Evolutionary conservation across 2,113 vertebrate genomes (phyloP), one percentile per base, ranked within the genome.

Genomic region (Odontesthes bonariensis): DNA sequence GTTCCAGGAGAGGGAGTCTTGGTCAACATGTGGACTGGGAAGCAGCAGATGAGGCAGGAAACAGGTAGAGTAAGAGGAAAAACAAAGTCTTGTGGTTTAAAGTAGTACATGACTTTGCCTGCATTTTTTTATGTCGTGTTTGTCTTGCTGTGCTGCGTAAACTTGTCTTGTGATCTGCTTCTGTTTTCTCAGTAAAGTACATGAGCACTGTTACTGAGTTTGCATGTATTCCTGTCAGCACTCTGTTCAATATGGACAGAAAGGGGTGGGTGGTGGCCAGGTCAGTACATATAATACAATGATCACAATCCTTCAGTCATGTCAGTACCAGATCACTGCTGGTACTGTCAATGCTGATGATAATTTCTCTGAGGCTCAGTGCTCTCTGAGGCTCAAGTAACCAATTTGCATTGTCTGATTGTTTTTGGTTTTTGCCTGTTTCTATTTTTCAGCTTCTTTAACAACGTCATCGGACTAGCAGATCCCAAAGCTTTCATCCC

Each of bases 141-240:
- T 2, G 19, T 63, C 70, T 19, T 2, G 68, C 66, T 64, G 0
- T 7, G 17, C 4, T 22, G 51, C 31, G 10, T 67, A 23, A 0
- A 6, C 54, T n/a, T 40, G 0, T 22, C 67, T 14, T 16, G 47
- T 84, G 60, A 80, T 42, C 0, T 16, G 6, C 55, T 62, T 77
- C 10, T 75, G 32, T 84, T 55, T 76, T 5, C 23, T 1, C 72
- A 94, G 93, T 56, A 13, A 74, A 83, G 56, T 94, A 93, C 66
- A 3, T 91, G 12, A 78, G 56, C 63, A 90, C 89, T 0, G 87
- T 92, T 51, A 94, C 93, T 0, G 87, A 92, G 69, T 91, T 89
- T 47, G 93, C 92, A 31, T 94, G 94, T 14, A 6, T 93, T 17
- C 94, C 93, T 0, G 6, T 94, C 75, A 83, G n/a, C 57, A 65